These are phyloP conservation scores for Haemorhous mexicanus DNA, from an alignment of 2,113 vertebrate species.

Conservation along the genomic window DNA sequence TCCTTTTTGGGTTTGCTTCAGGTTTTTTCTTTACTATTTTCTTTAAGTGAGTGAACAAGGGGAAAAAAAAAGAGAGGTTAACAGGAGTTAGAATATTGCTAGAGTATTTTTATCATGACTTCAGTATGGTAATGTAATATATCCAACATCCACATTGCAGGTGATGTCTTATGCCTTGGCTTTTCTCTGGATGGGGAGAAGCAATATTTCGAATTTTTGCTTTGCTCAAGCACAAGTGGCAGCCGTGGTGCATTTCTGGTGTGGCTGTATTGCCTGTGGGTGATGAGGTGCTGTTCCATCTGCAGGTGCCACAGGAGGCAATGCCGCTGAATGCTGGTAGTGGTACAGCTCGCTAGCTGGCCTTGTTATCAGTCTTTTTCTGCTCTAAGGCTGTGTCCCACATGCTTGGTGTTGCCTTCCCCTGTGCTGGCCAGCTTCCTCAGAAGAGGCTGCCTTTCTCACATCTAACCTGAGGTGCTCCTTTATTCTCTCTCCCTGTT, in stretches of 20 bases:
- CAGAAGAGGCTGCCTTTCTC: neutral
- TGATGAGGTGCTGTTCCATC: neutral
- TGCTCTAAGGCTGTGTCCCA: neutral
- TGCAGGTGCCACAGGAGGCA: neutral
- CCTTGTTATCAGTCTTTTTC: neutral
- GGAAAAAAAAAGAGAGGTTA: neutral
- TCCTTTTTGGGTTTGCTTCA: neutral
- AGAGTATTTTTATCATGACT: neutral
- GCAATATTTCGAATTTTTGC: neutral
- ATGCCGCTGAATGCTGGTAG: neutral
- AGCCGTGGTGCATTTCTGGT: neutral
- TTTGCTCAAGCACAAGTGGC: neutral
- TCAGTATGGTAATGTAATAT: neutral
- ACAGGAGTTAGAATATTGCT: neutral
- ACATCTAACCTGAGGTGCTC: neutral
- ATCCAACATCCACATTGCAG: neutral
- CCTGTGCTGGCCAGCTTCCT: neutral
- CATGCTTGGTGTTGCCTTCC: neutral
- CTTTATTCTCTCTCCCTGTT: neutral
- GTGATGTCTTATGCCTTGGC: neutral
- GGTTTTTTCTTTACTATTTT: neutral
- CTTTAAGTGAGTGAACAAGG: neutral
- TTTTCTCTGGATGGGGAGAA: neutral
- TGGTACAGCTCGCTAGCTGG: fast-evolving
- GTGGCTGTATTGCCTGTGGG: neutral